Evolutionary conservation across 1,140 invertebrate species (phyloP), one percentile per base, ranked within the genome.

Genomic region (Megalopta genalis): DNA sequence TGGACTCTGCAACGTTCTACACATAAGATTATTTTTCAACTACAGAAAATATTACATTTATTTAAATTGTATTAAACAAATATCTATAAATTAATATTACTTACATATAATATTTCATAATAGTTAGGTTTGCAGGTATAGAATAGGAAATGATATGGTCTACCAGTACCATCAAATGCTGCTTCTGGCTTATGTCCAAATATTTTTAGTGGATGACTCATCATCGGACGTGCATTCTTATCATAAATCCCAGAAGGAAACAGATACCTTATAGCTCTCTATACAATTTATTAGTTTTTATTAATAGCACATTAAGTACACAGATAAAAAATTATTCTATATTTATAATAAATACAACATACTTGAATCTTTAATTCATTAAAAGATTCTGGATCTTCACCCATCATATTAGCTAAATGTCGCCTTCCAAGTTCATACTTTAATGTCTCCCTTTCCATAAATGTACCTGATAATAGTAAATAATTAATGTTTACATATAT

Each of bases 331-430:
- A 63, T 70, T 39, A 77, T 46, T 27, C 66, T 46, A 0, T 59
- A 75, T 69, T 54, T 77, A 54, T 69, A 23, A 46, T 9, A 54
- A 68, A 57, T 68, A 42, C 27, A 65, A 91, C 91, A 94, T 94
- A 98, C 97, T 94, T 99, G 95, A 21, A 99, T 94, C 91, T 99
- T 96, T 83, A 95, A 94, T 92, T 99, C 96, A 0, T 96, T 97
- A 90, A 99, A 97, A 14, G 94, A 95, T 83, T 97, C 96, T 1
- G 96, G 95, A 94, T 99, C 96, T 91, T 96, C 95, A 4, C 98
- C 98, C 99, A 99, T 99, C 95, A 99, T 99, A 91, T 99, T 99
- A 8, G 99, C 99, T 71, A 99, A 94, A 94, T 99, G 98, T 37
- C 98, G 93, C 91, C 97, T 98, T 16, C 99, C 99, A 88, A 98